These are phyloP conservation scores for Heliconius cydno DNA, from an alignment of 2,888 invertebrate species.

Conservation along the genomic window DNA sequence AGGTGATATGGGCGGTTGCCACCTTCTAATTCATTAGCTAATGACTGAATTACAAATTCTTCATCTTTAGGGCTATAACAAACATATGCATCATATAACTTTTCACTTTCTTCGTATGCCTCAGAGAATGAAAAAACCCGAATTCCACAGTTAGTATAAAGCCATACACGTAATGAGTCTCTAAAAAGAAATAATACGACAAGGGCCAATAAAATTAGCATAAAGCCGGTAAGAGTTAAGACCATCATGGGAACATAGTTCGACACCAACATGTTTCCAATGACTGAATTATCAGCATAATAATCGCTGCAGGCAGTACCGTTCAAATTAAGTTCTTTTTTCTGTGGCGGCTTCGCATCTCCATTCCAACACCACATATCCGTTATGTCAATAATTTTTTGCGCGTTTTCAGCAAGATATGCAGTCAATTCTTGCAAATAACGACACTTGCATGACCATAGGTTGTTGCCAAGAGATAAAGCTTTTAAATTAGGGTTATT, in stretches of 20 bases:
- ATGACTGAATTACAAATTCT: constrained; percentile 92
- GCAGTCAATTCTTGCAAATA: constrained; percentile 92
- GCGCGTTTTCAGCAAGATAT: constrained; percentile 91
- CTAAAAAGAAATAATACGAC: constrained; percentile 93
- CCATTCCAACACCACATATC: constrained; percentile 92
- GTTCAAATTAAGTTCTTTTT: constrained; percentile 92
- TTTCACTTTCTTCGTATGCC: constrained; percentile 90
- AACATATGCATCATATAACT: constrained; percentile 95
- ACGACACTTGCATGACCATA: constrained; percentile 95
- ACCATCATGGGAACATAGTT: constrained; percentile 94
- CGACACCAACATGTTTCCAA: constrained; percentile 91
- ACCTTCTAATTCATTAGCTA: constrained; percentile 93
- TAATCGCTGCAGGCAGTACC: constrained; percentile 94
- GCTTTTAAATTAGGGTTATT: constrained; percentile 88
- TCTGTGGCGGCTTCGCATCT: constrained; percentile 88
- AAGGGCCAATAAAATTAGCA: constrained; percentile 89
- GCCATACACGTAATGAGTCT: constrained; percentile 93
- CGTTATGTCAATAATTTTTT: constrained; percentile 89
- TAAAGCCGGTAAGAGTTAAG: constrained; percentile 89
- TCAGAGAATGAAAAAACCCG: constrained; percentile 89
- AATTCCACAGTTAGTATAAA: constrained; percentile 93
- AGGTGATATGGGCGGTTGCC: constrained; percentile 91
- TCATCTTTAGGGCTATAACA: constrained; percentile 96
- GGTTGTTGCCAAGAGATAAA: constrained; percentile 91
- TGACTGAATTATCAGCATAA: constrained; percentile 91